phyloP scores from a whole-genome alignment of 2,797 vertebrate genomes.

The Platalea minor region DNA sequence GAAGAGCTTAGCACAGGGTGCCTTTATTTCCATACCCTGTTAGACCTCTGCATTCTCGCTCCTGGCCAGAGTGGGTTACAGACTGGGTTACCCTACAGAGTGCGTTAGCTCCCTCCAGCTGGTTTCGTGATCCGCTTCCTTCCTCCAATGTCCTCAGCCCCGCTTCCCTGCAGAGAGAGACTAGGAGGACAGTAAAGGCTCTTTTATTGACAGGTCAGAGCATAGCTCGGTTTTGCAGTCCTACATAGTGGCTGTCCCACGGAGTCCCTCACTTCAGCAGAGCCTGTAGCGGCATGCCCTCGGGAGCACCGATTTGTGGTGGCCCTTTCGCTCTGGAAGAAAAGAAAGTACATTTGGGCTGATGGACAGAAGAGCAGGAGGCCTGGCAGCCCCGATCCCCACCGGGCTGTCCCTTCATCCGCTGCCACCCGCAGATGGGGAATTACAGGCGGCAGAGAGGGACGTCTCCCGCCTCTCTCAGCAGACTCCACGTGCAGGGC shows the following conservation, averaged over 20 bases:
- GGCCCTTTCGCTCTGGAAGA: background rate
- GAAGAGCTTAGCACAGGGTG: background rate
- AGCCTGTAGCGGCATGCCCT: background rate
- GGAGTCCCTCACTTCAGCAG: background rate
- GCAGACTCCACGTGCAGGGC: rapidly evolving
- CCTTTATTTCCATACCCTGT: background rate
- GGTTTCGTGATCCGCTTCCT: background rate
- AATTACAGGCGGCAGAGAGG: background rate
- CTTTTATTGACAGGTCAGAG: background rate
- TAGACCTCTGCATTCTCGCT: background rate
- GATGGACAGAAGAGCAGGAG: background rate
- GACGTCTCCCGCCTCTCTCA: background rate
- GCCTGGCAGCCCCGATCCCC: background rate
- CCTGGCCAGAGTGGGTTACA: background rate
- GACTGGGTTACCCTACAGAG: too few relatives aligned
- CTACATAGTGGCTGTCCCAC: background rate
- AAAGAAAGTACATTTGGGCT: rapidly evolving
- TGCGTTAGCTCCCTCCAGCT: background rate
- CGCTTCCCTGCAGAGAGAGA: background rate
- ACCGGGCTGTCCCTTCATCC: background rate
- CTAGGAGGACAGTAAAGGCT: background rate
- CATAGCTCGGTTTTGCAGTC: background rate
- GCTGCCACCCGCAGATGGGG: background rate
- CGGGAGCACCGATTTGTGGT: rapidly evolving
- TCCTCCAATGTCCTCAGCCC: background rate